Evolutionary conservation across 2,888 invertebrate genomes (phyloP), one percentile per base, ranked within the genome.

Genomic region (Therioaphis trifolii): DNA sequence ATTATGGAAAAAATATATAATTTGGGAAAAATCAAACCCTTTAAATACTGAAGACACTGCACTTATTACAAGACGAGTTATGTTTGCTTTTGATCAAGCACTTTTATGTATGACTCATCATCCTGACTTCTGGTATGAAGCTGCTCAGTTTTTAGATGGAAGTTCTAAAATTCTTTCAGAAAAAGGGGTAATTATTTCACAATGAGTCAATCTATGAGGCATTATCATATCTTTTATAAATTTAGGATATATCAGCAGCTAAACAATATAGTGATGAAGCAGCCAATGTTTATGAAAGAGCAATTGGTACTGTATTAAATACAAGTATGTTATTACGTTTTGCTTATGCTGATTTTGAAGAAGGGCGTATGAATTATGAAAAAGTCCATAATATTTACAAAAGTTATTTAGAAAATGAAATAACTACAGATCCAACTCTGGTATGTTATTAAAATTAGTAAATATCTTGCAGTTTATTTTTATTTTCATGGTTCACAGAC

Each of bases 101-200:
- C 90, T 99, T 72, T 90, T 99, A 68, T 99, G 99, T 88, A 90
- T 99, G 52, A 97, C 98, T 0, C 98, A 98, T 90, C 98, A 99
- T 89, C 97, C 99, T 0, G 99, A 99, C 86, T 96, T 99, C 85
- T 99, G 99, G 99, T 96, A 97, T 89, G 99, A 99, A 89, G 98
- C 99, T 0, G 98, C 99, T 0, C 95, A 97, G 88, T 99, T 97
- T 90, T 91, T 99, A 71, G 98, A 99, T 89, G 94, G 96, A 88
- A 97, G 97, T 86, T 95, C 97, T 52, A 96, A 96, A 89, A 92
- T 96, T 86, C 91, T 99, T 84, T 94, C 95, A 74, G 99, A 99
- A 89, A 98, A 98, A 89, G 98, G 98, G 89, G 95, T 95, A 89
- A 90, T 92, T 90, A 14, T 61, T 29, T 2, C n/a, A 0, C 18